Evolutionary conservation across 2,888 invertebrate genomes (phyloP), one percentile per base, ranked within the genome.

Genomic region (Omphaloscelis lunosa): DNA sequence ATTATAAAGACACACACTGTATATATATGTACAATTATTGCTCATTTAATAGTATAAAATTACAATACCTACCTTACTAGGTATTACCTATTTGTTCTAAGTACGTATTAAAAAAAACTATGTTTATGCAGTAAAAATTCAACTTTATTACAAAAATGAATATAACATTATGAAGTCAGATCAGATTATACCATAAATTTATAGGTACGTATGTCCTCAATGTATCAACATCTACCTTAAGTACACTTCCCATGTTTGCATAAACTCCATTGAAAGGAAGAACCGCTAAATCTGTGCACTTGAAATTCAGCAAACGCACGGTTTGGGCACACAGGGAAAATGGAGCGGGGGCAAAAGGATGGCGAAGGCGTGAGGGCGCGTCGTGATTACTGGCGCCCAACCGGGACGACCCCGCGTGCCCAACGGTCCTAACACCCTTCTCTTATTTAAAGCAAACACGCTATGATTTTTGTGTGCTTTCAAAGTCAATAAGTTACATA

Each of bases 281-380:
- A 86, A 89, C 89, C 89, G 84, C 89, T 85, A 91, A 93, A 93
- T 93, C 93, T 83, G 89, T 90, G 89, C 92, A 93, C 92, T 94
- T 93, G 90, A 92, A 92, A 94, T 94, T 94, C 95, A 90, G 90
- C 72, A 83, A 88, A 90, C 93, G 90, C 85, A 82, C 90, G 88
- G 83, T 88, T 90, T 88, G 90, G 85, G 89, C 89, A 90, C 87
- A 89, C 85, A 87, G 86, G 83, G 79, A 88, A 89, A 88, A 85
- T 75, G 71, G 77, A 68, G 67, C 66, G 80, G 87, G 87, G 87
- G 79, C 77, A 62, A 79, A 84, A 89, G 86, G 86, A 76, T 66
- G 84, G 83, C 90, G 90, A 91, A 93, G 95, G 95, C 92, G 95
- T 93, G 93, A 95, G 93, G 94, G 95, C 93, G 94, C 90, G 94